Conservation (phyloP, 2,797 vertebrate species). For the Naso thynnoides region DNA sequence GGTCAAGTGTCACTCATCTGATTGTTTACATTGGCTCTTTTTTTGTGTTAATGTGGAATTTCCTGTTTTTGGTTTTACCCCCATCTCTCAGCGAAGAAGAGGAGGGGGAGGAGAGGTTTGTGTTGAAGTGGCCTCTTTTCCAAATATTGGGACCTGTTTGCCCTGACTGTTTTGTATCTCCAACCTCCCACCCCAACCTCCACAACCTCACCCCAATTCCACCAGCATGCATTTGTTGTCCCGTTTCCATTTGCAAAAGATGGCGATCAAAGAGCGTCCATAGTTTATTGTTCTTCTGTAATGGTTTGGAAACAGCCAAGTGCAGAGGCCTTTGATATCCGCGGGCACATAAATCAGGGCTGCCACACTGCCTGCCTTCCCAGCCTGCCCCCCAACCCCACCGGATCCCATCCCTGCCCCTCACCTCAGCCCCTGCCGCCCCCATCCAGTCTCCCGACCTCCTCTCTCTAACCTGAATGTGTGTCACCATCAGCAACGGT, state of each 20-base stretch:
- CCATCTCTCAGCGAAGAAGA: slow-evolving; percentile 41
- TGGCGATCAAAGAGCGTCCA: slow-evolving; percentile 75
- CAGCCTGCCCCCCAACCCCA: slow-evolving; percentile 53
- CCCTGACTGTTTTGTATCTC: slow-evolving; percentile 45
- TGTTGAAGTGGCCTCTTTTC: slow-evolving; percentile 65
- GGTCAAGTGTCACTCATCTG: slow-evolving; percentile 81
- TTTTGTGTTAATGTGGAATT: slow-evolving; percentile 85
- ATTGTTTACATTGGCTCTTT: slow-evolving; percentile 81
- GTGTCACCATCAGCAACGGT: slow-evolving; percentile 62
- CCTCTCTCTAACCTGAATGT: slow-evolving; percentile 60
- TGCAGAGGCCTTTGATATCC: slow-evolving; percentile 82
- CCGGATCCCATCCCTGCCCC: slow-evolving; percentile 51
- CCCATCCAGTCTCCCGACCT: slow-evolving; percentile 39
- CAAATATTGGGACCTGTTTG: slow-evolving; percentile 69
- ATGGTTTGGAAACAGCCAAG: slow-evolving; percentile 85
- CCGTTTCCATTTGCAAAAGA: slow-evolving; percentile 66
- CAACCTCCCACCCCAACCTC: slow-evolving; percentile 33
- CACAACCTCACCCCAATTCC: slow-evolving; percentile 60
- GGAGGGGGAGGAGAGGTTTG: slow-evolving; percentile 28
- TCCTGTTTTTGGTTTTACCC: slow-evolving; percentile 79
- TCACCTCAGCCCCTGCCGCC: slow-evolving; percentile 46
- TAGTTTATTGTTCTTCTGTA: slow-evolving; percentile 85
- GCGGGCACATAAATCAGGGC: slow-evolving; percentile 78
- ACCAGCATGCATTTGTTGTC: slow-evolving; percentile 76
- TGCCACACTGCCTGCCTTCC: slow-evolving; percentile 68